Conservation (phyloP, 2,113 vertebrate species). For the Anguilla japonica region DNA sequence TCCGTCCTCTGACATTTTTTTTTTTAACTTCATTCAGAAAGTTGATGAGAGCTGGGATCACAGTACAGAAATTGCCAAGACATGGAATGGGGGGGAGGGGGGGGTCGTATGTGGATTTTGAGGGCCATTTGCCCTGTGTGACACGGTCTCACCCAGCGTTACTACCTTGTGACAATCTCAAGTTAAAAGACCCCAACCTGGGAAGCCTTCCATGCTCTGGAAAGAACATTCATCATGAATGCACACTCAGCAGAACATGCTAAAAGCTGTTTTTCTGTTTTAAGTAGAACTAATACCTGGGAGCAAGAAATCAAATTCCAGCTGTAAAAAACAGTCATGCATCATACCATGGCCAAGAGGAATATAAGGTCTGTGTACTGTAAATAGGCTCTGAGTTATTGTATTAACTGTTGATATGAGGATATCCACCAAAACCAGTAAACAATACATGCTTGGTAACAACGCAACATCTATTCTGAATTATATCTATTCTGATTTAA, state of each 20-base stretch:
- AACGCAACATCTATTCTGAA: not conserved
- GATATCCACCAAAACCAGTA: not conserved
- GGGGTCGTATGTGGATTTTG: too few relatives aligned
- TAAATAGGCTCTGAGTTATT: not conserved
- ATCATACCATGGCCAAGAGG: not conserved
- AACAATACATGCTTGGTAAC: not conserved
- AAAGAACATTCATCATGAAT: constrained; percentile 26
- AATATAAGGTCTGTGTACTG: not conserved
- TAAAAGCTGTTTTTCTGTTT: constrained; percentile 24
- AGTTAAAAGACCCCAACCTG: constrained; percentile 32
- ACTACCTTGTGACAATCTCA: too few relatives aligned
- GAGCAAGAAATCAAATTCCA: not conserved
- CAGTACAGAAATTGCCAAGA: too few relatives aligned
- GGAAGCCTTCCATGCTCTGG: constrained; percentile 30
- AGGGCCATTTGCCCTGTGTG: too few relatives aligned
- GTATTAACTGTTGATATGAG: not conserved
- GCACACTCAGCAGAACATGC: constrained; percentile 37
- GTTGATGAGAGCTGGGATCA: too few relatives aligned
- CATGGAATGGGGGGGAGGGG: too few relatives aligned
- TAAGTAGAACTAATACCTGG: not conserved
- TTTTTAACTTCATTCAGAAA: too few relatives aligned
- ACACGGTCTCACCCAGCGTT: too few relatives aligned
- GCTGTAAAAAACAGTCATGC: not conserved
- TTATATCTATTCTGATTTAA: not conserved
- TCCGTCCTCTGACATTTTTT: too few relatives aligned